A percentile compares a stretch with the other conserved stretches of the same genome.
phyloP scores from a whole-genome alignment of 2,888 invertebrate species.

The Asteroscopus sphinx region DNA sequence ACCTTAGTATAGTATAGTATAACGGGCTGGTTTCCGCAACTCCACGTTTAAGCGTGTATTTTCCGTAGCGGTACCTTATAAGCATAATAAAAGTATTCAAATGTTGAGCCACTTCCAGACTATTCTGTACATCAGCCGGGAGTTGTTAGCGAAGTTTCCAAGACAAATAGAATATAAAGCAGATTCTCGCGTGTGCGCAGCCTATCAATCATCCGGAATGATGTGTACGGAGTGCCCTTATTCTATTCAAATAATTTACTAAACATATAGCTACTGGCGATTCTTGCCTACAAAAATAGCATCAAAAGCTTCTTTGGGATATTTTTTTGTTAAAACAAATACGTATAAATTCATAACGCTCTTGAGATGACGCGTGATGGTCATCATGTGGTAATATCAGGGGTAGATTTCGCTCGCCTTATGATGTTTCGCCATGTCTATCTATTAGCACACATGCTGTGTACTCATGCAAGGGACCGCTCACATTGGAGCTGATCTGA shows the following conservation, averaged over 20 bases:
- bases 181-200: constrained; percentile 72
- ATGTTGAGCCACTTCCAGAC: constrained; percentile 15
- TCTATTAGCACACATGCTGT: too few relatives aligned
- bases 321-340: neutral
- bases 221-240: constrained; percentile 61
- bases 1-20: too few relatives aligned
- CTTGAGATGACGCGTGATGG: too few relatives aligned
- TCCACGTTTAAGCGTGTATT: too few relatives aligned
- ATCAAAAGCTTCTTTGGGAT: neutral
- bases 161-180: constrained; percentile 79
- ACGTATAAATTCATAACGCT: neutral
- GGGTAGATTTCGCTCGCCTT: too few relatives aligned
- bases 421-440: too few relatives aligned
- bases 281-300: constrained; percentile 7
- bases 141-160: constrained; percentile 67
- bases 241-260: constrained; percentile 51
- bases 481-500: too few relatives aligned
- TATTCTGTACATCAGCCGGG: constrained; percentile 32
- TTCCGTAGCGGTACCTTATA: too few relatives aligned
- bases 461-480: too few relatives aligned
- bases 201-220: constrained; percentile 74
- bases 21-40: too few relatives aligned
- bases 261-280: constrained; percentile 16
- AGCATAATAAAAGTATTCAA: too few relatives aligned
- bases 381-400: too few relatives aligned